Evolutionary conservation across 2,888 invertebrate species (phyloP).

Genomic region (Tetropium fuscum): DNA sequence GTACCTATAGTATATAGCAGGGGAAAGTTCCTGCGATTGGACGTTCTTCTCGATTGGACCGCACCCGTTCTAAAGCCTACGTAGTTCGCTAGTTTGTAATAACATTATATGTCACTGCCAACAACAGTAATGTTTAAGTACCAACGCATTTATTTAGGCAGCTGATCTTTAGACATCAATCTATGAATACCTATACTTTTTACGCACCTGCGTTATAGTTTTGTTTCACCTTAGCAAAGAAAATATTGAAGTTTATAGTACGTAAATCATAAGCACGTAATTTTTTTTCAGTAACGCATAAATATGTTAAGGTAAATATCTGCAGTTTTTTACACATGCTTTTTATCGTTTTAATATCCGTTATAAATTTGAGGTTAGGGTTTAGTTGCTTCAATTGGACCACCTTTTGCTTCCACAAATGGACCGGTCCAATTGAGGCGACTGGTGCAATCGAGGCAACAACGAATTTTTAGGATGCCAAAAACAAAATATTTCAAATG

Average conservation of each 20-base stretch:
- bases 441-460: neutral
- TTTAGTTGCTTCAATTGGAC: conserved; percentile 13
- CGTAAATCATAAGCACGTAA: conserved; percentile 2
- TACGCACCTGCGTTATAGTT: neutral
- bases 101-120: neutral
- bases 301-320: neutral
- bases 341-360: conserved; percentile 1
- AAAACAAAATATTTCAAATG: conserved; percentile 16
- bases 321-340: neutral
- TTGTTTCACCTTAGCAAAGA: conserved; percentile 1
- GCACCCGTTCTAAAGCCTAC: neutral
- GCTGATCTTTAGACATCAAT: neutral
- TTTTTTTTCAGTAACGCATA: neutral
- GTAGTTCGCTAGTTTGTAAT: neutral
- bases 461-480: conserved; percentile 11
- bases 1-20: too few species aligned
- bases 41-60: conserved; percentile 16
- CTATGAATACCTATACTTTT: neutral
- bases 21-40: conserved; percentile 15
- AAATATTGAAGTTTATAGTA: conserved; percentile 1
- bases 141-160: conserved; percentile 2
- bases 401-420: conserved; percentile 12
- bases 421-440: conserved; percentile 10
- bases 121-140: neutral
- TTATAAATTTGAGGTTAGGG: neutral